These are phyloP conservation scores for Caerostris extrusa DNA, from an alignment of 1,140 invertebrate species.

Conservation along the genomic window DNA sequence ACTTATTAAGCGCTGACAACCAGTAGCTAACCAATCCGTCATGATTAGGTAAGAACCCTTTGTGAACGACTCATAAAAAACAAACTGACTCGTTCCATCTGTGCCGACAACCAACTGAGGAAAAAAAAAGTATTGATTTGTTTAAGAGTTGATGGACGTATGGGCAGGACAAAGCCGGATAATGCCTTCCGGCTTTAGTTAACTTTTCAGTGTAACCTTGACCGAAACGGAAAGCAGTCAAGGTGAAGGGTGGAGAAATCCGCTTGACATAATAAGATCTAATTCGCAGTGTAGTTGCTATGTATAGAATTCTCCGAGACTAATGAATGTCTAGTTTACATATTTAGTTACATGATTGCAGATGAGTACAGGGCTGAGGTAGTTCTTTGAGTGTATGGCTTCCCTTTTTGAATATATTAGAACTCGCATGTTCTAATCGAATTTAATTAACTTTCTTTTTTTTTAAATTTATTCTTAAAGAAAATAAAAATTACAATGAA, in stretches of 20 bases:
- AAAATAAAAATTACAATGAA: too few relatives aligned
- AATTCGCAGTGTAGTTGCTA: background rate
- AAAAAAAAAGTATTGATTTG: background rate
- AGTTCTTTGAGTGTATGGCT: too few relatives aligned
- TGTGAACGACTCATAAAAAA: background rate
- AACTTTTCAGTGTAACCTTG: background rate
- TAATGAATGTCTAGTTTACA: background rate
- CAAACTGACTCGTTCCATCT: background rate
- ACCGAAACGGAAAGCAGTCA: slow-evolving; percentile 17
- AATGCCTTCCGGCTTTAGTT: slow-evolving; percentile 26
- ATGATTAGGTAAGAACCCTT: background rate
- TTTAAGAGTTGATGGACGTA: background rate
- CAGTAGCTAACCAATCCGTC: too few relatives aligned
- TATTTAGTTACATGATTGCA: too few relatives aligned
- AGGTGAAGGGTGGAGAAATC: slow-evolving; percentile 14
- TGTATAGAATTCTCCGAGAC: background rate
- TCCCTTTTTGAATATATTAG: too few relatives aligned
- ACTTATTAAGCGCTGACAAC: too few relatives aligned
- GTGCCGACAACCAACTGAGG: background rate
- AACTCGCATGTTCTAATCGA: too few relatives aligned
- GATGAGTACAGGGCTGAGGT: too few relatives aligned
- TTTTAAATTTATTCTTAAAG: too few relatives aligned
- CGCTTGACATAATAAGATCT: background rate
- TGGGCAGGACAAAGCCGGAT: background rate
- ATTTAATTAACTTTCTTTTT: too few relatives aligned